phyloP scores from a whole-genome alignment of 2,888 invertebrate species.

The Abrostola tripartita region DNA sequence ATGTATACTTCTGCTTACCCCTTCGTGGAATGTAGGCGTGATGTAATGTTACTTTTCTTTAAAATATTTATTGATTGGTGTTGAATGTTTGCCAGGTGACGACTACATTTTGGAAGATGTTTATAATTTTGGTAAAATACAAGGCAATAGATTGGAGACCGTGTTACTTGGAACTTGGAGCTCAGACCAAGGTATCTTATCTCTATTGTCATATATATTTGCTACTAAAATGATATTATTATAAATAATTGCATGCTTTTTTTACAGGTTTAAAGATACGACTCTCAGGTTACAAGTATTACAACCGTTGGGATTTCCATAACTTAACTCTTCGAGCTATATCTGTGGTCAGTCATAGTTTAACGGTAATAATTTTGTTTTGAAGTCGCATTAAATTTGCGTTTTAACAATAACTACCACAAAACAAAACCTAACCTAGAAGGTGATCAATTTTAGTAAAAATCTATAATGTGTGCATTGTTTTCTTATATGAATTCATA shows the following conservation, averaged over 20 bases:
- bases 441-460: too few species aligned
- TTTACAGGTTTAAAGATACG: constrained; percentile 70
- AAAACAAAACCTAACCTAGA: too few species aligned
- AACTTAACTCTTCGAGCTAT: constrained; percentile 80
- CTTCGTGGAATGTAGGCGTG: too few species aligned
- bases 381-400: too few species aligned
- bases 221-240: background rate
- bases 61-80: too few species aligned
- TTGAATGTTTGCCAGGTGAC: constrained; percentile 57
- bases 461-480: too few species aligned
- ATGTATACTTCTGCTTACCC: too few species aligned
- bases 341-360: constrained; percentile 69
- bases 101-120: constrained; percentile 68
- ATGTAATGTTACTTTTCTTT: too few species aligned
- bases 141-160: constrained; percentile 75
- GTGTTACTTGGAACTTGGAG: constrained; percentile 68
- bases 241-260: background rate
- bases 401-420: too few species aligned
- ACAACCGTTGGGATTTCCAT: constrained; percentile 80
- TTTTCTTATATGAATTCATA: too few species aligned
- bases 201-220: background rate
- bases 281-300: constrained; percentile 75
- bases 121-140: constrained; percentile 79
- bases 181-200: constrained; percentile 57
- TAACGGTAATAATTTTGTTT: too few species aligned